phyloP scores from a whole-genome alignment of 2,797 vertebrate species.

The Chaetophractus vellerosus region DNA sequence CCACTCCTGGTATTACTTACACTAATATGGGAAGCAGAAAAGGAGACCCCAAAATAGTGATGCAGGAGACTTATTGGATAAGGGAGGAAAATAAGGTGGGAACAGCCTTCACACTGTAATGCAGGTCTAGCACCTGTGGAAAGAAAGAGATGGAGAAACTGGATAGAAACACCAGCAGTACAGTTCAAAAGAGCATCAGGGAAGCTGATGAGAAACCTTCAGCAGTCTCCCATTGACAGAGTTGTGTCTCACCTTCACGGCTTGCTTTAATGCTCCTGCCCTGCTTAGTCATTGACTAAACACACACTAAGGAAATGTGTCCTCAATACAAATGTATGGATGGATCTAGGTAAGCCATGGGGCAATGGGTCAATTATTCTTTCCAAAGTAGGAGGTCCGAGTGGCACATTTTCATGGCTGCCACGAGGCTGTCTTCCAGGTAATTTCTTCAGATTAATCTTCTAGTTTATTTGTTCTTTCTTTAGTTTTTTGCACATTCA shows the following conservation, averaged over 20 bases:
- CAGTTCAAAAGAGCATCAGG: not conserved
- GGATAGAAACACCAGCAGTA: rapidly evolving
- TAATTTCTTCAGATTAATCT: rapidly evolving
- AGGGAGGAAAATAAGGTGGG: no score
- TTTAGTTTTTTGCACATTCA: not conserved
- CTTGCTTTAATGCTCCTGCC: no score
- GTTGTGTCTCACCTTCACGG: no score
- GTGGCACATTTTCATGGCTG: not conserved
- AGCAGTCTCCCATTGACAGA: no score
- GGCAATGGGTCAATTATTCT: no score
- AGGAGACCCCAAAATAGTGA: no score
- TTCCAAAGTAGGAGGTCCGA: rapidly evolving
- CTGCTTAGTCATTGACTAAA: rapidly evolving
- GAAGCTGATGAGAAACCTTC: not conserved
- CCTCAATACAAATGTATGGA: rapidly evolving
- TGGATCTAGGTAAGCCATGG: rapidly evolving
- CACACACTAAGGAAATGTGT: not conserved
- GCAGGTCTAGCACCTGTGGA: rapidly evolving
- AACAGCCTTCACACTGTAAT: no score
- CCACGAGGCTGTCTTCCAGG: not conserved
- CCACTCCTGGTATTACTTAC: no score
- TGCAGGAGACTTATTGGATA: no score
- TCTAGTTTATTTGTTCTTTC: not conserved
- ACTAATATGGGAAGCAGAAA: no score
- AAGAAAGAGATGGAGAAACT: rapidly evolving